A percentile compares a stretch with the other conserved stretches of the same genome.
These are phyloP conservation scores for Maniola hyperantus DNA, from an alignment of 2,888 invertebrate species.

Conservation along the genomic window DNA sequence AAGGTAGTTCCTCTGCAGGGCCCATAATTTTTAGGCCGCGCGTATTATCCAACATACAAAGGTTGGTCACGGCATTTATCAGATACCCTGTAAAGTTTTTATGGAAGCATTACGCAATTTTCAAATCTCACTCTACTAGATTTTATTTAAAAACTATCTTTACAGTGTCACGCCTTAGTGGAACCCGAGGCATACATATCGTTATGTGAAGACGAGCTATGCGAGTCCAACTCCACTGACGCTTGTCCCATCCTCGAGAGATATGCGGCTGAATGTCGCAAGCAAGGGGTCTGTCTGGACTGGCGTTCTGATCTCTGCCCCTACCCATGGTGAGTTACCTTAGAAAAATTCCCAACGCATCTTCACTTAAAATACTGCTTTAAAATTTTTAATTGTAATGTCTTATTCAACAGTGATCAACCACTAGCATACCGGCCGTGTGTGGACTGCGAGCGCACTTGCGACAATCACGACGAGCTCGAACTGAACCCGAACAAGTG, in stretches of 20 bases:
- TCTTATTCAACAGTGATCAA: constrained; percentile 47
- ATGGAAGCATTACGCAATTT: too few relatives aligned
- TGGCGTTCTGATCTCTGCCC: constrained; percentile 88
- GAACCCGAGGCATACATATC: constrained; percentile 86
- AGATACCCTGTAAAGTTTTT: too few relatives aligned
- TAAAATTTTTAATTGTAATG: too few relatives aligned
- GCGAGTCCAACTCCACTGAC: constrained; percentile 79
- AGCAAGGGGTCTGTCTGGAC: constrained; percentile 87
- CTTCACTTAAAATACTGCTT: too few relatives aligned
- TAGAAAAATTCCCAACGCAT: too few relatives aligned
- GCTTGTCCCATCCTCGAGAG: constrained; percentile 86
- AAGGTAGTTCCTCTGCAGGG: too few relatives aligned
- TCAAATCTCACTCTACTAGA: too few relatives aligned
- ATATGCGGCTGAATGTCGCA: constrained; percentile 88
- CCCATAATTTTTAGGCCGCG: too few relatives aligned
- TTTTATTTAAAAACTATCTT: neutral
- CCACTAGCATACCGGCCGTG: constrained; percentile 72
- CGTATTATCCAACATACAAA: too few relatives aligned
- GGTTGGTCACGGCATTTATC: too few relatives aligned
- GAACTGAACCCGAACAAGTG: constrained; percentile 72
- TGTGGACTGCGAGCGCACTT: constrained; percentile 85
- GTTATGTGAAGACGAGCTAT: constrained; percentile 87
- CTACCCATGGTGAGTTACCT: constrained; percentile 78
- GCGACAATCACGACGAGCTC: constrained; percentile 82
- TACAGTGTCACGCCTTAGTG: constrained; percentile 88